Evolutionary conservation across 1,140 invertebrate genomes (phyloP), one percentile per base, ranked within the genome.

Genomic region (Drosophila ficusphila): DNA sequence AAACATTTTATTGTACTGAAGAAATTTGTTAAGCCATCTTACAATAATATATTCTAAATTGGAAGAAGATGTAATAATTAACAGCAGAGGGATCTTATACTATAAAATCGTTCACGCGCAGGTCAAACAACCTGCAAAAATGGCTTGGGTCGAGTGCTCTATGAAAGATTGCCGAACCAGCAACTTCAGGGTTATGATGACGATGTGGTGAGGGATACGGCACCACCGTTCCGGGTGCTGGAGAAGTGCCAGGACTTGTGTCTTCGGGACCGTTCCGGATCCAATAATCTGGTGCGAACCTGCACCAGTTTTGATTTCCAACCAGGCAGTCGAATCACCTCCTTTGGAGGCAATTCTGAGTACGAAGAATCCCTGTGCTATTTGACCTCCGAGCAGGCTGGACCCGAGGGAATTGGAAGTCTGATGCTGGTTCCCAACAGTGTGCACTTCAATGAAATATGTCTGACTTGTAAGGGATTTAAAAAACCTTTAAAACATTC

Each of bases 351-450:
- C 1, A 95, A 95, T 46, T 94, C 96, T 0, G 96, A 97, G 82
- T 98, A 97, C 81, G 97, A 97, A 89, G 96, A 97, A 88, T 97
- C 96, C 7, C 96, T 95, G n/a, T 98, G 97, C 89, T 97, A 96
- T 90, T 90, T 98, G 51, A 97, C 96, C 5, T 93, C 95, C 7
- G 96, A 97, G 90, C 96, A 96, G 93, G 96, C 76, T 0, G 94
- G 95, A 41, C 96, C 96, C 0, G 96, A 97, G 92, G 97, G 97
- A 12, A 96, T 96, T 23, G 96, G 96, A 14, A 96, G 95, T 62
- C 93, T 97, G 0, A 96, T 97, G 93, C 93, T 96, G 47, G 95
- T 97, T 4, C 96, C 96, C 2, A 96, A 97, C 74, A 96, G 96
- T 86, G 95, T 97, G 4, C 96, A 97, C 90, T 97, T 97, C 81